These are phyloP conservation scores for Stichodactyla mertensii DNA, from an alignment of 64 coral and sea anemone genomes.

Conservation along the genomic window DNA sequence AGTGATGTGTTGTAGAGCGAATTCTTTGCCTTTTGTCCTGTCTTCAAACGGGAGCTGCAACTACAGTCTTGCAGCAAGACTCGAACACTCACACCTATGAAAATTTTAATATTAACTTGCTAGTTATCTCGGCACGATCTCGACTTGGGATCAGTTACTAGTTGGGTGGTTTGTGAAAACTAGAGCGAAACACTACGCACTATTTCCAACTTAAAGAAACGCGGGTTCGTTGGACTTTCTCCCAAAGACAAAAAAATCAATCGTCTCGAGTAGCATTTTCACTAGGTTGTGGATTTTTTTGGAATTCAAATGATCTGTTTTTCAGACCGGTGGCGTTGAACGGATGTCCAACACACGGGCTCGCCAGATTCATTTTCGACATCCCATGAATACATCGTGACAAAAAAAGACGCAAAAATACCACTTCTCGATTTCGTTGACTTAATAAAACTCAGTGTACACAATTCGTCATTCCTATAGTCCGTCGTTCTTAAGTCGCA, in stretches of 20 bases:
- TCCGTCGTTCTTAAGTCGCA: not conserved
- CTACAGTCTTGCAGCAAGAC: not conserved
- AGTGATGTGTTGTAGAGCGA: not conserved
- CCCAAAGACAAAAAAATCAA: not conserved
- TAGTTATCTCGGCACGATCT: constrained; percentile 32
- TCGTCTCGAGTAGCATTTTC: not conserved
- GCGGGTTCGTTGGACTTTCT: not conserved
- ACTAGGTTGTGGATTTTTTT: not conserved
- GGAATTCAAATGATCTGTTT: not conserved
- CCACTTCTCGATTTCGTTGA: not conserved
- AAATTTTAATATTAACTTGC: constrained; percentile 10
- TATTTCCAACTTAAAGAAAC: not conserved
- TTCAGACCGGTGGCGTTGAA: not conserved
- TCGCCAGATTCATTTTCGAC: not conserved
- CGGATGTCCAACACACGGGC: not conserved
- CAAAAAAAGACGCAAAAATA: not conserved
- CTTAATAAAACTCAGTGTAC: not conserved
- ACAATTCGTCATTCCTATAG: constrained; percentile 11
- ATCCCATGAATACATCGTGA: constrained; percentile 7
- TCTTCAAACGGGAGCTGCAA: not conserved
- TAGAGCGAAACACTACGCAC: not conserved
- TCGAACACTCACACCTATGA: not conserved
- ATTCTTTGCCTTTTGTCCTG: not conserved
- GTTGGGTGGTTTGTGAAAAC: not conserved
- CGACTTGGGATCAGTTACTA: constrained; percentile 27